Base-by-base conservation (phyloP, 2,797 vertebrate genomes). In the Steatocranus sp. region DNA sequence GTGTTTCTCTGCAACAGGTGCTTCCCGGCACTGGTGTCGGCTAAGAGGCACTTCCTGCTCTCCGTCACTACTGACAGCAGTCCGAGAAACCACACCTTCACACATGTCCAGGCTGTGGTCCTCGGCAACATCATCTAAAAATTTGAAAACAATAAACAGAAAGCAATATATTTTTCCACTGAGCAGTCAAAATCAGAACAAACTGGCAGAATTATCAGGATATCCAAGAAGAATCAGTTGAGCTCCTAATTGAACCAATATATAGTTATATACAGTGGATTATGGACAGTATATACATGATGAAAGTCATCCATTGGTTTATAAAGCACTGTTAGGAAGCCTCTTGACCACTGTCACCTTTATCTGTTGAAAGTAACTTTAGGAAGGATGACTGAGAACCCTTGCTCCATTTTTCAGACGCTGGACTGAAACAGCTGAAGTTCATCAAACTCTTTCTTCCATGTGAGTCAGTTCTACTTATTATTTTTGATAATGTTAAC, bases 1-100 rank as follows among this genome's bases (percentile, higher is more conserved):
- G 56, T 80, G 80, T 58, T 84, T 83, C 68, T 83, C 82, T 88
- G 83, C 15, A 49, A 81, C 18, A 87, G 92, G 80, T 5, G 81
- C 78, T 83, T 94, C 76, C 20, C 49, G 51, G 58, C 70, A 83
- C 80, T 82, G 58, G 81, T 80, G 51, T 84, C 50, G 76, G 41
- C 78, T 82, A 18, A 87, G 53, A 54, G 94, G 90, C 75, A 94
- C 88, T 84, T 96, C 94, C 89, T 96, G 95, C 46, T 97, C 94
- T 10, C 85, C 78, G 1, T 90, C 91, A 78, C 41, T 53, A 46
- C 83, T 82, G 81, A 86, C 32, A 32, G 51, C 27, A 9, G 89
- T 79, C 87, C 87, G 74, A 6, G 92, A 90, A 88, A 94, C 86
- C 82, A 75, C 87, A 12, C 78, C 87, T 82, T 8, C 81, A 82